Evolutionary conservation across 2,113 vertebrate genomes (phyloP), one percentile per base, ranked within the genome.

Genomic region (Chinchilla lanigera): DNA sequence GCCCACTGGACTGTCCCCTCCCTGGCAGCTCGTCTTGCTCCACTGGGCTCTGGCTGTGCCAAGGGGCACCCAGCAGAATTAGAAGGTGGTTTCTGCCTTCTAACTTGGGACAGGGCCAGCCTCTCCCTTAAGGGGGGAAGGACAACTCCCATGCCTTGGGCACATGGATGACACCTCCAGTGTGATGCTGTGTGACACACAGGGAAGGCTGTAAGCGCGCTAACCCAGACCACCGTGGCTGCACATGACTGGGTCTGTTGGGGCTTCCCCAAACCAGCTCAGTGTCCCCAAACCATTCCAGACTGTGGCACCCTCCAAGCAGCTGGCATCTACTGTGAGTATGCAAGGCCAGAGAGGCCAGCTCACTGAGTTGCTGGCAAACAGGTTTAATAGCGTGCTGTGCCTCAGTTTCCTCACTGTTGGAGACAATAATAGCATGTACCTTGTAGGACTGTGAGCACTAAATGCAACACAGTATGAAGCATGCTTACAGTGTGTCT

Each of bases 371-470:
- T 16, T 67, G 69, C 26, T 35, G 16, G 3, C n/a, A 7, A 47
- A 19, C 0, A 8, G 12, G 14, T 24, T 58, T 20, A 7, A 4
- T 38, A 69, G 24, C 4, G 0, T 19, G 26, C 75, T 44, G 41
- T 50, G 22, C 75, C 63, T 92, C 63, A 14, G 35, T 73, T 44
- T 87, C 83, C 83, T 86, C 44, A 28, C 52, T 71, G 28, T 7
- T 63, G 73, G 89, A 30, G 65, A 8, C 38, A 38, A 41, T 20
- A 26, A 20, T 19, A 20, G 58, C 2, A 2, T 22, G 20, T 10
- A 5, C 7, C 13, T 26, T 7, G 0, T 2, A 5, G 35, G 19
- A 16, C 0, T 19, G 35, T n/a, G 20, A 65, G 80, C 33, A 41
- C 13, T 12, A 77, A 88, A 26, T 9, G 12, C 24, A 8, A 0